Conservation (phyloP, 2,113 vertebrate species). For the Microcebus jonahi region DNA sequence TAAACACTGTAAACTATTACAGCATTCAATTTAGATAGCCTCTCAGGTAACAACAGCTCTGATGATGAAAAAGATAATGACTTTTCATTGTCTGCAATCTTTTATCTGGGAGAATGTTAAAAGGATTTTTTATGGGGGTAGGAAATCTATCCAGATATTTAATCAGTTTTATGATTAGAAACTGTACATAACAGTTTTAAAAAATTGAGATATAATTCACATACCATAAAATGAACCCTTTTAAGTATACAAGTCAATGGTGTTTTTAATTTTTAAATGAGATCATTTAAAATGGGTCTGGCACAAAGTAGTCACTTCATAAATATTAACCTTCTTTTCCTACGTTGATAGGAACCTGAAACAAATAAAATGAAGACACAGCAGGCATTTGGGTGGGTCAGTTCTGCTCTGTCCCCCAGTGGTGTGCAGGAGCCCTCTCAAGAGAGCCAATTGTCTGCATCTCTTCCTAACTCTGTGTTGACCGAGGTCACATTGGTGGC, state of each 20-base stretch:
- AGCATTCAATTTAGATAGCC: not conserved
- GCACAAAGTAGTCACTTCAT: not conserved
- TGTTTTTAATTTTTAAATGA: not conserved
- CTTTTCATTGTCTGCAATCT: not conserved
- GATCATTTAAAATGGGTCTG: not conserved
- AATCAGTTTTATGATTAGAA: not conserved
- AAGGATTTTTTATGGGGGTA: not conserved
- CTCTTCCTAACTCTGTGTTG: not conserved
- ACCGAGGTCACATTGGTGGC: not conserved
- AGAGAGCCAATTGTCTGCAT: rapidly evolving
- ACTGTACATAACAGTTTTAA: not conserved
- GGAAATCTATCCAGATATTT: not conserved
- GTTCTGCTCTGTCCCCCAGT: not conserved
- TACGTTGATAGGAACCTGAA: not conserved
- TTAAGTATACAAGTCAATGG: not conserved
- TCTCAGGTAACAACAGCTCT: not conserved
- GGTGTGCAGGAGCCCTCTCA: not conserved
- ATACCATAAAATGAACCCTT: not conserved
- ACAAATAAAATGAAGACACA: not conserved
- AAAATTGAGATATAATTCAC: not conserved
- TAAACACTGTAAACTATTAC: not conserved
- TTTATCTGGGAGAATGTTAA: not conserved
- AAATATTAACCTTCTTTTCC: not conserved
- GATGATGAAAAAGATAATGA: not conserved
- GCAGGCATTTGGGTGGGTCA: not conserved